Evolutionary conservation across 2,113 vertebrate species (phyloP), one percentile per base, ranked within the genome.

Genomic region (Cyprinodon tularosa): DNA sequence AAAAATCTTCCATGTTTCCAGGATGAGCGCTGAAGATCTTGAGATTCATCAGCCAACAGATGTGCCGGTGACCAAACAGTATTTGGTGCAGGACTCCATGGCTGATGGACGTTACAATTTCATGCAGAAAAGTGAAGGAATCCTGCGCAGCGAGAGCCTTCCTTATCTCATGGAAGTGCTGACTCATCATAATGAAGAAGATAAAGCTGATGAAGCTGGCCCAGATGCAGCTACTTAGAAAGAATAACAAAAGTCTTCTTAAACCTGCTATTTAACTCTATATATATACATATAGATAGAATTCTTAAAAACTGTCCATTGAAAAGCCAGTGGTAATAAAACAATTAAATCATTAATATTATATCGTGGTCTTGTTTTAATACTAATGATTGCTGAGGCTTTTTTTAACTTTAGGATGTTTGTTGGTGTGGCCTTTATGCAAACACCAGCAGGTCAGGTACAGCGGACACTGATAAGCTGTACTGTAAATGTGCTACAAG

Each of bases 1-100:
- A 48, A 59, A 36, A 57, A 3, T 82, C 12, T 59, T 4, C 22
- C 3, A 1, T 62, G 7, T 76, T 77, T 79, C 17, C 80, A 93
- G 92, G 29, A 88, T 91, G 86, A 91, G 91, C 17, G 77, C 67
- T 2, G 92, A 92, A 47, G 92, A 93, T 68, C 84, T 92, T 13
- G 89, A 90, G 70, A 65, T 84, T 38, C 83, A 89, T 67, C 85
- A 79, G 22, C 73, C 83, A 20, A 66, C 17, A 50, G 84, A 86
- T 7, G 1, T 50, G 22, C 17, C 76, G 17, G 63, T 45, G 39
- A 45, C 64, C 45, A 88, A 44, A 37, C 81, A 69, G 63, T 73
- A 69, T 75, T 15, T 89, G 7, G 57, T 60, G 0, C 77, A 60
- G 12, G 64, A 77, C 37, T 83, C 73, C 12, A 45, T 83, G 59